Base-by-base conservation (phyloP, 2,113 vertebrate species). In the Plectropomus leopardus region DNA sequence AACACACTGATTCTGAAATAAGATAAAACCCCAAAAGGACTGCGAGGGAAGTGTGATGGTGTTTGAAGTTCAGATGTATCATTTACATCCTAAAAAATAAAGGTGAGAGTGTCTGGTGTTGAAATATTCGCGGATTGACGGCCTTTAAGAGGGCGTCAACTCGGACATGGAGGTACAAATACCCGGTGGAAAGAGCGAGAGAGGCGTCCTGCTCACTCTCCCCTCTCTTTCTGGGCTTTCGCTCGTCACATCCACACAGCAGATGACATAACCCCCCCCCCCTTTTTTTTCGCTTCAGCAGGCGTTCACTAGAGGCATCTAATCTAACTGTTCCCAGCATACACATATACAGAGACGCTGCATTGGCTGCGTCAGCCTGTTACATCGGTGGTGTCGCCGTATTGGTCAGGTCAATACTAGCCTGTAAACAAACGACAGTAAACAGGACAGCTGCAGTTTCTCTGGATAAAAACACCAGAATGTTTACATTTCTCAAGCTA, bases 71-170 rank as follows among this genome's bases (percentile, higher is more conserved):
- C 40, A 60, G 57, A 47, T 78, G 66, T 47, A 19, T 0, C 30
- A 60, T 13, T 42, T 11, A 76, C 53, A 45, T 82, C 73, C 73
- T 40, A 59, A 82, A 85, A 87, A 85, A 68, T 34, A 40, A 36
- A 48, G 34, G 55, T 67, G 78, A 64, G 65, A 68, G 48, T 65
- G 57, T 57, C 63, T 76, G 51, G 36, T 63, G 61, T 58, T 66
- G 42, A 76, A 72, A 72, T 72, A 57, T 51, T 66, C 54, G 64
- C 66, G 34, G 58, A 32, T 0, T 2, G 36, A 4, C 0, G 1
- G 40, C 65, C 58, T 78, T 30, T 24, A 7, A 26, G 1, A 42
- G 70, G 60, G 30, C 8, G n/a, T 50, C 36, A 51, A 23, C 32
- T 24, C 16, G 15, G 48, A 73, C 54, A 5, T 2, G 53, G 44